Evolutionary conservation across 1,140 invertebrate species (phyloP), one percentile per base, ranked within the genome.

Genomic region (Anastrepha ludens): DNA sequence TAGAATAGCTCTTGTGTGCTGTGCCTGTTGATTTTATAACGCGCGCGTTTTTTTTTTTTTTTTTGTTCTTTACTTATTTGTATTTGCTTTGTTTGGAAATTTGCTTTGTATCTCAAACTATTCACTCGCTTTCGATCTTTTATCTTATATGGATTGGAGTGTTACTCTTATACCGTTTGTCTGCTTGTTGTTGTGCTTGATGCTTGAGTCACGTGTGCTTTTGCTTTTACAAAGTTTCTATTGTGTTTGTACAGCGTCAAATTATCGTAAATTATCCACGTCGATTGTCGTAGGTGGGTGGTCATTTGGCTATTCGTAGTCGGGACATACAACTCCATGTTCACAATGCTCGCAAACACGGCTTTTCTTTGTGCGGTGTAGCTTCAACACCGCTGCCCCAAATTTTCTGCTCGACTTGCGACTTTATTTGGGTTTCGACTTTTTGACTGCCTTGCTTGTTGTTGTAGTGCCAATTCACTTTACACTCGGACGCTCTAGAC

Each of bases 291-390:
- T 81, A 20, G 6, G 44, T 17, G n/a, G 5, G 29, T 20, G 47
- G 44, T 81, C 47, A 81, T 81, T 81, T 81, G 74, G 47, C 74
- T 81, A 47, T 17, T 50, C 74, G 44, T 55, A 55, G 50, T 29
- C 55, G 55, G 74, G 74, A 81, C 74, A 81, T 81, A 17, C n/a
- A 81, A 55, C 74, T n/a, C 74, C 74, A 81, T 81, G 74, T 81
- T 81, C 15, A 20, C 39, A 74, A 20, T 47, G 70, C 15, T n/a
- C 2, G 3, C 1, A 29, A 11, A 17, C 39, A 70, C 9, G 29
- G 39, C 29, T 70, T 2, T 3, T 29, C 2, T 8, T 39, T 67
- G 62, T 64, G 64, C 6, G 9, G 9, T 70, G 65, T 13, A 70
- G 11, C 7, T 44, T 74, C 2, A 74, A 74, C 4, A n/a, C 11